Percentiles rank a stretch among this genome's conserved stretches.
Evolutionary conservation across 2,113 vertebrate species (phyloP).

Genomic region (Albula goreensis): DNA sequence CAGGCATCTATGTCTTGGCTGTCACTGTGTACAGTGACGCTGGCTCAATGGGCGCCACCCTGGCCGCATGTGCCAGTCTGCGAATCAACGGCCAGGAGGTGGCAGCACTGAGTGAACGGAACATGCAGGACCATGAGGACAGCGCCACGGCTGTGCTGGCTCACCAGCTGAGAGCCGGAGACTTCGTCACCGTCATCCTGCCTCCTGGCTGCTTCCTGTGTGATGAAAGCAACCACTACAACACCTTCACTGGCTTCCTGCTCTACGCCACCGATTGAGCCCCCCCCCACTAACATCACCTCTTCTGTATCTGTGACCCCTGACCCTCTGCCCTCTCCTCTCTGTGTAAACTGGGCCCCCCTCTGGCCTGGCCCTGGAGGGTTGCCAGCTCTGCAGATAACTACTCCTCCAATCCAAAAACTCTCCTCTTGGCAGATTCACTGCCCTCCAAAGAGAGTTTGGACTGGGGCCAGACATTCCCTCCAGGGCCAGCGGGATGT

Average conservation of each 20-base stretch:
- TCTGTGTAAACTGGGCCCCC: neutral
- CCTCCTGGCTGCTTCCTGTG: constrained; percentile 50
- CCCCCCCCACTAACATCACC: neutral
- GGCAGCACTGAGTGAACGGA: constrained; percentile 42
- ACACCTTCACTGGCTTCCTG: constrained; percentile 69
- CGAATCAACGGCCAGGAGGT: constrained; percentile 45
- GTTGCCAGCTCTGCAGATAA: neutral
- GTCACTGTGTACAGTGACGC: constrained; percentile 60
- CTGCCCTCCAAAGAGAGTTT: no score
- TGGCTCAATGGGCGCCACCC: neutral
- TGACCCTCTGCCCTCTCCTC: neutral
- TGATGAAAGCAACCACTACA: constrained; percentile 57
- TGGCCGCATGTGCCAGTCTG: constrained; percentile 52
- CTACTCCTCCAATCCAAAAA: neutral
- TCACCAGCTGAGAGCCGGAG: constrained; percentile 47
- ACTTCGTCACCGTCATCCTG: constrained; percentile 53
- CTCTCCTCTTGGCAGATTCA: neutral
- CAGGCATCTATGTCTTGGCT: constrained; percentile 66
- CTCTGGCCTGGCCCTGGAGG: neutral
- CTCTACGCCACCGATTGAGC: constrained; percentile 60
- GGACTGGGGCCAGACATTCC: neutral
- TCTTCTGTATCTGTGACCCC: neutral
- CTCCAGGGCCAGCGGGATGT: neutral
- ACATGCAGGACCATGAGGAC: constrained; percentile 61
- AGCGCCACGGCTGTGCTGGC: constrained; percentile 47